Percentiles rank a stretch among this genome's conserved stretches.
These are phyloP conservation scores for Urocolius indicus DNA, from an alignment of 2,113 vertebrate species.

Conservation along the genomic window DNA sequence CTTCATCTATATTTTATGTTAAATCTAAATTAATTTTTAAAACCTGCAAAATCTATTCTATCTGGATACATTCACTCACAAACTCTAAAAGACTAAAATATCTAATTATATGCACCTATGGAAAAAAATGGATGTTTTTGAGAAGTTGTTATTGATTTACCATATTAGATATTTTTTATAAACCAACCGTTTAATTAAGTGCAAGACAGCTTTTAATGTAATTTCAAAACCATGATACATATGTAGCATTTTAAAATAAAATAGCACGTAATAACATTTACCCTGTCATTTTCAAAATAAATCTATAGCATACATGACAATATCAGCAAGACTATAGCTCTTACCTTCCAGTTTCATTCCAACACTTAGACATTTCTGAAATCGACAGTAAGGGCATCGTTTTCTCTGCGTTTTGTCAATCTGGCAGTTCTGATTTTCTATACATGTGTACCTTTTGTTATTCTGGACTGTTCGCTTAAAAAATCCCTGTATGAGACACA, in stretches of 20 bases:
- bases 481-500: slow-evolving; percentile 90
- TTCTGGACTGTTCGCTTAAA: slow-evolving; percentile 99
- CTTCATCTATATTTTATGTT: not conserved
- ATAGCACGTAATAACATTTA: not conserved
- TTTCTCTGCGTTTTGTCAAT: slow-evolving; percentile 99
- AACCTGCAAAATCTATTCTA: not conserved
- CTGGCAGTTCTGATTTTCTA: slow-evolving; percentile 99
- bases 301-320: not conserved
- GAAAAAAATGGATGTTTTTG: not conserved
- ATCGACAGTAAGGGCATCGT: slow-evolving; percentile 97
- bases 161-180: not conserved
- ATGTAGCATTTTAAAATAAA: not conserved
- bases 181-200: not conserved
- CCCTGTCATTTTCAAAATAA: not conserved
- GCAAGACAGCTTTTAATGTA: not conserved
- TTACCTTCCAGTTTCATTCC: slow-evolving; percentile 99
- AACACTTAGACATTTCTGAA: slow-evolving; percentile 98
- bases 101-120: not conserved
- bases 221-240: not conserved
- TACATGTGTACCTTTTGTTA: slow-evolving; percentile 99
- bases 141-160: not conserved
- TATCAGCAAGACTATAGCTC: not conserved
- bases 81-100: not conserved
- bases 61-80: not conserved
- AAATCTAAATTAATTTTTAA: not conserved